Base-by-base conservation (phyloP, 1,140 invertebrate genomes). In the Drosophila simulans region DNA sequence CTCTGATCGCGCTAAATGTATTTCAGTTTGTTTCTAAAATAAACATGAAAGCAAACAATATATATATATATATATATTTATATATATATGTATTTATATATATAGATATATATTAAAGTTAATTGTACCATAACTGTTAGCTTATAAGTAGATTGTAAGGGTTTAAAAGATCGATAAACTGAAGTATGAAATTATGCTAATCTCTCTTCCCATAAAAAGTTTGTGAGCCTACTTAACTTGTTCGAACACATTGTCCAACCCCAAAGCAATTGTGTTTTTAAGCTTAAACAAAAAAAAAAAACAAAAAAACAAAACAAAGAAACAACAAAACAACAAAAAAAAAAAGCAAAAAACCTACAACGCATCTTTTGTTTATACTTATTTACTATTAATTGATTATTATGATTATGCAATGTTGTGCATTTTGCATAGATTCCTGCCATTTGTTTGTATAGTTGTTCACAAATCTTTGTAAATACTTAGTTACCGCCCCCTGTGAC, bases 21-120 rank as follows among this genome's bases (percentile, higher is more conserved):
- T 81, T 85, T 85, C 82, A 85, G 66, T 86, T 85, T 86, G 69
- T 85, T 85, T 85, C 69, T 81, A 81, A 85, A 85, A 86, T 85
- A 81, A 84, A 65, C 20, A 78, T 85, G 82, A 86, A 86, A 71
- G 64, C 48, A 63, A 78, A 46, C 22, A 51, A 71, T 10, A 53
- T n/a, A 53, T n/a, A 57, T 2, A 27, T 7, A 35, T 22, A 52
- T 39, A 74, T 55, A 66, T 13, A 53, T 10, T 34, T 25, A 39
- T 22, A 60, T 40, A 39, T 55, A 54, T 31, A 55, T 17, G 17
- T n/a, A 55, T 10, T 34, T 25, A 39, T 22, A 60, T 40, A 39
- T 55, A 54, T 31, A 55, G 40, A 25, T 57, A 46, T 48, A 73
- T 57, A 46, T 40, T 42, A 46, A 22, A 34, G 17, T 56, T 27